These are phyloP conservation scores for Oscheius sp. DNA, from an alignment of 1,140 invertebrate genomes.

Conservation along the genomic window DNA sequence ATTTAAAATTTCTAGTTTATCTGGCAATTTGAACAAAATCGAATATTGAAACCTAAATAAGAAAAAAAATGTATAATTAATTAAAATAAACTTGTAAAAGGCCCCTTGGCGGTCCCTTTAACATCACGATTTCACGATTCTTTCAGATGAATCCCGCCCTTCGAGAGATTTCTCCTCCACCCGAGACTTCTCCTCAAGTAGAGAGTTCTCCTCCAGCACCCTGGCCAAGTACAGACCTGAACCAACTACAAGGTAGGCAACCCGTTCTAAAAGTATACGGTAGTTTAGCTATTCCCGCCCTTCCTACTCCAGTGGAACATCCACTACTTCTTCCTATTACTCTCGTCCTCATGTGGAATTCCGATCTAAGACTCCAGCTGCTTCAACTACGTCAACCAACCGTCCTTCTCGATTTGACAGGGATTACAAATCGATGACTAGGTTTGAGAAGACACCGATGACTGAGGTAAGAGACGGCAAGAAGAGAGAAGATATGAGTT, in stretches of 20 bases:
- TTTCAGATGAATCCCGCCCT: not conserved
- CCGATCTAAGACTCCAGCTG: constrained; percentile 28
- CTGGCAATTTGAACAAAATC: too few species aligned
- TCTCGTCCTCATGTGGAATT: constrained; percentile 26
- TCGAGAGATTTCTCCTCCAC: not conserved
- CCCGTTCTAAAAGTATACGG: not conserved
- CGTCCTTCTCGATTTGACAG: constrained; percentile 13
- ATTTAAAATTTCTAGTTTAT: not conserved
- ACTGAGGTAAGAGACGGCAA: not conserved
- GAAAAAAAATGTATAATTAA: too few species aligned
- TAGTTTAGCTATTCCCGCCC: constrained; percentile 24
- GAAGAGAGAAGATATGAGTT: not conserved
- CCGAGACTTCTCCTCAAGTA: not conserved
- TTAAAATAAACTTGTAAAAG: not conserved
- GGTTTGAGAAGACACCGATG: constrained; percentile 21
- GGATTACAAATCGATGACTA: constrained; percentile 38
- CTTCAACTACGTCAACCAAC: not conserved
- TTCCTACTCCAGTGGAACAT: constrained; percentile 13
- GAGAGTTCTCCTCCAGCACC: not conserved
- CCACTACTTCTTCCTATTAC: constrained; percentile 6
- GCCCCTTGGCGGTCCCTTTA: not conserved
- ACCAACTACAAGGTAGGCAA: not conserved
- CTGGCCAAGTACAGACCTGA: not conserved
- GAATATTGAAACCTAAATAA: too few species aligned
- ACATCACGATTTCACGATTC: not conserved